A percentile compares a stretch with the other conserved stretches of the same genome.
These are phyloP conservation scores for Melanotaenia boesemani DNA, from an alignment of 2,797 vertebrate genomes.

Conservation along the genomic window DNA sequence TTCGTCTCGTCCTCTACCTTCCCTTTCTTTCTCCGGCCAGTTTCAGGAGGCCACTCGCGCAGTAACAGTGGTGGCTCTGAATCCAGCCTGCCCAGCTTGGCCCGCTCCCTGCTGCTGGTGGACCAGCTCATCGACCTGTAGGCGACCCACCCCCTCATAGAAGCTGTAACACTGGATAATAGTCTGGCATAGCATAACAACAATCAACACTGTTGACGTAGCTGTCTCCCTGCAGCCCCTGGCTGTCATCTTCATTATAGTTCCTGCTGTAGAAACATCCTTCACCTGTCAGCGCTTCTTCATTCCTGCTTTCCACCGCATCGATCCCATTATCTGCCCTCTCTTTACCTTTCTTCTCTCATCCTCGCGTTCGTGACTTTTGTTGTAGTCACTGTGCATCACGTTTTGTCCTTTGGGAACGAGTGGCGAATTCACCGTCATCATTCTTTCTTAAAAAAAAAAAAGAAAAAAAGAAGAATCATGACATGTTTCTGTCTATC, in stretches of 20 bases:
- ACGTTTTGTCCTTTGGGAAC: conserved; percentile 15
- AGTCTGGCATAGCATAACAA: conserved; percentile 73
- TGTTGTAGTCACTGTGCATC: conserved; percentile 33
- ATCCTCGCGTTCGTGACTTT: conserved; percentile 42
- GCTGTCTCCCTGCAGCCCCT: conserved; percentile 62
- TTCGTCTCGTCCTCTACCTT: conserved; percentile 21
- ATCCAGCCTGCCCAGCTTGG: conserved; percentile 98
- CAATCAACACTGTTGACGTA: conserved; percentile 71
- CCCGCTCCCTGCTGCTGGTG: conserved; percentile 98
- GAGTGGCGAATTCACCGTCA: conserved; percentile 40
- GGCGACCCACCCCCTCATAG: conserved; percentile 53
- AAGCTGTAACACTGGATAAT: conserved; percentile 73
- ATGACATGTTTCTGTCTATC: conserved; percentile 45
- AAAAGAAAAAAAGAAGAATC: conserved; percentile 29
- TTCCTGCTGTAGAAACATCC: conserved; percentile 53
- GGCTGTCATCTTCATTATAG: conserved; percentile 53
- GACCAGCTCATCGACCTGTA: conserved; percentile 99
- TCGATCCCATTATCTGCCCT: conserved; percentile 43
- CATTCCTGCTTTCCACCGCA: conserved; percentile 44
- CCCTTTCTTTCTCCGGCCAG: conserved; percentile 87
- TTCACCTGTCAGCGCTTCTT: conserved; percentile 57
- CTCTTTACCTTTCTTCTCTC: conserved; percentile 58
- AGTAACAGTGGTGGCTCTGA: conserved; percentile 99
- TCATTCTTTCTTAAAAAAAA: conserved; percentile 37
- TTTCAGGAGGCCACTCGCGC: conserved; percentile 98